Conservation (phyloP, 2,113 vertebrate species). For the Todiramphus saurophagus region DNA sequence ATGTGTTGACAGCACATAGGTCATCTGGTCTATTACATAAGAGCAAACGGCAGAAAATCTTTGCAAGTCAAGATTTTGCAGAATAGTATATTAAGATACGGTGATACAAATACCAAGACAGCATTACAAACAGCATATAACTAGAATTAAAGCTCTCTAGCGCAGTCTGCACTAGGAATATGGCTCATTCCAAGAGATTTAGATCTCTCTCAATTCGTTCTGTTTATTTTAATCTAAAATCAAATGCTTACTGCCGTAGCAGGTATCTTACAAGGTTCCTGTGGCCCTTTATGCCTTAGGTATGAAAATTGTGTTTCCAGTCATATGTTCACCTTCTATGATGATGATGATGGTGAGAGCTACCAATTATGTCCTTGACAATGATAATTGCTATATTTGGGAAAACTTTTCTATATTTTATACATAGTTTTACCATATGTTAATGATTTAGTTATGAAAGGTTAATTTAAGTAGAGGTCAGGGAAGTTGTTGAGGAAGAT, state of each 20-base stretch:
- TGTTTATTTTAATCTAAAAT: neutral
- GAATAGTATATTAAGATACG: neutral
- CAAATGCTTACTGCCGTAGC: neutral
- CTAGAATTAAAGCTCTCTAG: neutral
- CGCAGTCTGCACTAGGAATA: neutral
- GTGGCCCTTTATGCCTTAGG: neutral
- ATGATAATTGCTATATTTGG: neutral
- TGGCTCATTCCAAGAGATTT: neutral
- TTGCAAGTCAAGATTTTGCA: neutral
- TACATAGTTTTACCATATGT: neutral
- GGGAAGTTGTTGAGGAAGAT: neutral
- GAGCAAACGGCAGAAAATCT: neutral
- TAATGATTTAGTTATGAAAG: neutral
- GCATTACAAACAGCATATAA: neutral
- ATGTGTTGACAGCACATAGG: neutral
- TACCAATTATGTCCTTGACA: neutral
- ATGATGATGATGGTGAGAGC: neutral
- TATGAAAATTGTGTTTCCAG: neutral
- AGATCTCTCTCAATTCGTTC: neutral
- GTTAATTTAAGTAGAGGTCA: neutral
- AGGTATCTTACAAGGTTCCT: neutral
- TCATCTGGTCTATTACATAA: accelerated
- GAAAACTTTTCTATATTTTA: neutral
- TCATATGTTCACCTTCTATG: neutral
- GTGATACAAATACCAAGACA: neutral